Evolutionary conservation across 2,113 vertebrate species (phyloP).

Genomic region (Amia ocellicauda): DNA sequence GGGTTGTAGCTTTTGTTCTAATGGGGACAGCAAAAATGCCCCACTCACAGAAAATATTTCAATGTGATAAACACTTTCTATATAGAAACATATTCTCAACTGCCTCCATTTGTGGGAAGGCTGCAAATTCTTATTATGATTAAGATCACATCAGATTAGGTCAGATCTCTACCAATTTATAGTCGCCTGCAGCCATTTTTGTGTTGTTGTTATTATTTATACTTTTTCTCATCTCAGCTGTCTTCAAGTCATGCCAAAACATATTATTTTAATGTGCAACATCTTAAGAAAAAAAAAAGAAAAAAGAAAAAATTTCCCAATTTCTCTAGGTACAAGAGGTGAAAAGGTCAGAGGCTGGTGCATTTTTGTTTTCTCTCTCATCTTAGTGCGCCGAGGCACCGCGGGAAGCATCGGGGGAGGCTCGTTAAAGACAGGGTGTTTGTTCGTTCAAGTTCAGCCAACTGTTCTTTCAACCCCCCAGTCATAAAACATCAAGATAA

Average conservation of each 20-base stretch:
- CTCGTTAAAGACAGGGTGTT: constrained; percentile 48
- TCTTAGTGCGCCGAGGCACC: constrained; percentile 36
- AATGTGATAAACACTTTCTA: constrained; percentile 18
- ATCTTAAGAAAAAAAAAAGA: background rate
- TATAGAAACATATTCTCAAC: constrained; percentile 45
- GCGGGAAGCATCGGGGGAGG: constrained; percentile 31
- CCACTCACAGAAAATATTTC: constrained; percentile 21
- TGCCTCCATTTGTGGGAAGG: constrained; percentile 48
- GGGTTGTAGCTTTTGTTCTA: no score
- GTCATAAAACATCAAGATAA: constrained; percentile 24
- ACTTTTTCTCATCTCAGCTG: constrained; percentile 51
- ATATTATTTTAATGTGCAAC: constrained; percentile 13
- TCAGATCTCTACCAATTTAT: constrained; percentile 57
- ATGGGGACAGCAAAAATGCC: constrained; percentile 24
- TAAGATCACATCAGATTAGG: constrained; percentile 54
- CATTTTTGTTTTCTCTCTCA: no score
- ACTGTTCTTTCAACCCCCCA: constrained; percentile 44
- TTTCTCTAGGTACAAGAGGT: constrained; percentile 54
- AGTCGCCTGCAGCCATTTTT: constrained; percentile 46
- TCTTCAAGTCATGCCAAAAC: constrained; percentile 22
- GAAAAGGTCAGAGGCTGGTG: constrained; percentile 62
- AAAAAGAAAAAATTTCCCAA: constrained; percentile 27
- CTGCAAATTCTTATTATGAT: constrained; percentile 46
- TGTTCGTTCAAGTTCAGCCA: constrained; percentile 43
- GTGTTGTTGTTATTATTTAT: background rate